phyloP scores from a whole-genome alignment of 1,140 invertebrate species.

The Lanistes nyassanus region DNA sequence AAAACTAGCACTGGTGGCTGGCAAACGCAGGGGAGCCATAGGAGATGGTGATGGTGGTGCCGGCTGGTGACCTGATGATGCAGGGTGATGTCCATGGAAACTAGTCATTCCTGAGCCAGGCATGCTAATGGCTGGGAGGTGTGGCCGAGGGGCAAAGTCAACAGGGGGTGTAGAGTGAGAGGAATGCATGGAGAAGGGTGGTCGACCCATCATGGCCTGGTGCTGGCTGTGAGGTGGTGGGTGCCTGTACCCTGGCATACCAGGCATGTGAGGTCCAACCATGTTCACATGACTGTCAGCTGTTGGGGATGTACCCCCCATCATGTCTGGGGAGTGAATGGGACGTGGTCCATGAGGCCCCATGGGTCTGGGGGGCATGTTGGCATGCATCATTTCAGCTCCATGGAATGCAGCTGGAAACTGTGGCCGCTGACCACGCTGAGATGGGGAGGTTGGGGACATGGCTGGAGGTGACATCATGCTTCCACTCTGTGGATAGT shows the following conservation, averaged over 20 bases:
- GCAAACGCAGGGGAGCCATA: conserved; percentile 21
- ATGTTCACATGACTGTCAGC: conserved; percentile 4
- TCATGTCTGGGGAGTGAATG: conserved; percentile 7
- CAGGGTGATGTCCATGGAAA: conserved; percentile 30
- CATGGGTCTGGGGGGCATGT: conserved; percentile 24
- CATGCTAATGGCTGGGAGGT: conserved; percentile 28
- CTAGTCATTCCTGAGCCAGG: conserved; percentile 21
- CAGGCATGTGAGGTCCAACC: conserved; percentile 16
- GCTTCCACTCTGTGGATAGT: conserved; percentile 20
- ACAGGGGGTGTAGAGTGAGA: conserved; percentile 6
- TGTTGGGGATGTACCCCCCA: conserved; percentile 16
- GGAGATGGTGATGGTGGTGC: conserved; percentile 22
- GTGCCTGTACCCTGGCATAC: conserved; percentile 19
- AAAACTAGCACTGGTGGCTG: conserved; percentile 2
- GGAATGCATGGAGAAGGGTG: conserved; percentile 17
- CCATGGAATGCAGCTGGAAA: conserved; percentile 20
- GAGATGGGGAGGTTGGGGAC: conserved; percentile 18
- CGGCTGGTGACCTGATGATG: conserved; percentile 22
- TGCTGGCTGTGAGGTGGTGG: conserved; percentile 21
- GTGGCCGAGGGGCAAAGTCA: conserved; percentile 21
- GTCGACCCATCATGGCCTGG: conserved; percentile 31
- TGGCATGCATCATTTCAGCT: conserved; percentile 19
- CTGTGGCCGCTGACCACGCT: conserved; percentile 18
- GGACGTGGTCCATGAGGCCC: neutral
- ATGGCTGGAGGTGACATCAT: conserved; percentile 29